Evolutionary conservation across 2,113 vertebrate genomes (phyloP), one percentile per base, ranked within the genome.

Genomic region (Phaethon lepturus): DNA sequence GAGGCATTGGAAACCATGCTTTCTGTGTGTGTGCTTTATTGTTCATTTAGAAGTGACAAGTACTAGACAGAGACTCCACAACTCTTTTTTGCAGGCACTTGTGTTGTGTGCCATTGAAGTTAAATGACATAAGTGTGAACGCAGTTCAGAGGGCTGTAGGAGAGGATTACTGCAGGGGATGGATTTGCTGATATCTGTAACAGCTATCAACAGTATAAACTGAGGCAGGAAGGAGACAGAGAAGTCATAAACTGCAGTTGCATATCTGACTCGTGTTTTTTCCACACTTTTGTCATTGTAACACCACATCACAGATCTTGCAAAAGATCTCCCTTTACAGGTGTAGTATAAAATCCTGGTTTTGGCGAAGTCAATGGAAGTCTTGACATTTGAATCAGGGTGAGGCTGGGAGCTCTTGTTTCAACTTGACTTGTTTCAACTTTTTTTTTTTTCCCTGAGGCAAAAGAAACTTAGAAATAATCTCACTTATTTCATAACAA

Each of bases 251-350:
- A 40, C 8, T 71, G 5, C 31, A 35, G 7, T 55, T 93, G 29
- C 7, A 3, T 71, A 29, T 74, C 55, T 72, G n/a, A n/a, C 2
- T 3, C 0, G 0, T 52, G 16, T 4, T 67, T 66, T 26, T 52
- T 11, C 71, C 25, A 4, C 10, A 3, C 6, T 76, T 55, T 49
- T 56, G 11, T 33, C 49, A 38, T 22, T 45, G 28, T 62, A 85
- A 22, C 18, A 24, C 42, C 31, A 10, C 6, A 38, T 29, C 18
- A 71, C 15, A 17, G 24, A 19, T 82, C 44, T 45, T 88, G 22
- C 29, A n/a, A 58, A 85, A 23, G 25, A n/a, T 33, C 3, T 59
- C 17, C 7, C 4, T 64, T 73, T 79, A 47, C 18, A n/a, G 1
- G 1, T 19, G 14, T 11, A 50, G 16, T 22, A 13, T 45, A 62